A percentile compares a stretch with the other conserved stretches of the same genome.
These are phyloP conservation scores for Lepus oiostolus DNA, from an alignment of 2,797 vertebrate genomes.

Conservation along the genomic window DNA sequence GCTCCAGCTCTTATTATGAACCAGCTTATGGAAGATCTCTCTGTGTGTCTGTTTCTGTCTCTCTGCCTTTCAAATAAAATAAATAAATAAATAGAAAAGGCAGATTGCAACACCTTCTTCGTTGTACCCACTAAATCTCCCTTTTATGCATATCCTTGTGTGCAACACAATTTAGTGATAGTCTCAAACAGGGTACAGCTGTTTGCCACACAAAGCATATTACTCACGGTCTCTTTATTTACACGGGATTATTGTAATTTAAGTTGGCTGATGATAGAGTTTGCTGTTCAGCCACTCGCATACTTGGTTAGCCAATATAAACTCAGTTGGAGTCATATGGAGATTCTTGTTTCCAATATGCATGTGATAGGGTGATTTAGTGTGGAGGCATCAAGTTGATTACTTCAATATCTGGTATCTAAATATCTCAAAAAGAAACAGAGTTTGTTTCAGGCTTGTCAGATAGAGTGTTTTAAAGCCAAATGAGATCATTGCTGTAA, in stretches of 20 bases:
- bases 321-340: background rate
- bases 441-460: slow-evolving; percentile 42
- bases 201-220: background rate
- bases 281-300: slow-evolving; percentile 21
- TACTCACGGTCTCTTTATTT: slow-evolving; percentile 2
- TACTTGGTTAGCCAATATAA: slow-evolving; percentile 10
- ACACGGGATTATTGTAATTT: background rate
- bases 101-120: background rate
- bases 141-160: background rate
- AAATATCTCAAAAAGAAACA: slow-evolving; percentile 66
- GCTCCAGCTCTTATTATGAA: no score
- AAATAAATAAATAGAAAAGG: background rate
- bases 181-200: background rate
- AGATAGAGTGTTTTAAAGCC: slow-evolving; percentile 41
- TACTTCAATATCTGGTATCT: slow-evolving; percentile 48
- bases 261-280: background rate
- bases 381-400: background rate
- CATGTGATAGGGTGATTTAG: background rate
- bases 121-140: background rate
- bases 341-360: slow-evolving; percentile 21
- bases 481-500: slow-evolving; percentile 72
- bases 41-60: no score
- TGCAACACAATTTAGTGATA: background rate
- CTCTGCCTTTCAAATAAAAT: no score
- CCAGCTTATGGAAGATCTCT: no score